These are phyloP conservation scores for Marasmarcha lunaedactyla DNA, from an alignment of 2,888 invertebrate species.

Conservation along the genomic window DNA sequence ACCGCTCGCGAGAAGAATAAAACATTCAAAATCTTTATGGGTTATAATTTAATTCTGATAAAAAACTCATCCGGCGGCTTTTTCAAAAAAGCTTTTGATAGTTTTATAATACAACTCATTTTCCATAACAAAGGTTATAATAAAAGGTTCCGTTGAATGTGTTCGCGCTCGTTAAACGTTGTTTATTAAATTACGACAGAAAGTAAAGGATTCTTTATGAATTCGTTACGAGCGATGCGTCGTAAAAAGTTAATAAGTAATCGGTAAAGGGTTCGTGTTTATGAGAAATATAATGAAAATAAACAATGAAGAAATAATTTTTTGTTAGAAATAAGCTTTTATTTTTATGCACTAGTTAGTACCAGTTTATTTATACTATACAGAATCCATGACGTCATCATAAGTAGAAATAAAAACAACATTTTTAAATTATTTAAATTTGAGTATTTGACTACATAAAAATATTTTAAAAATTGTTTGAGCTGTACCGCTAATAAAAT, in stretches of 20 bases:
- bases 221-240: slow-evolving; percentile 15
- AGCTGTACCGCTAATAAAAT: too few species aligned
- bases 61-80: slow-evolving; percentile 51
- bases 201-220: slow-evolving; percentile 29
- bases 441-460: too few species aligned
- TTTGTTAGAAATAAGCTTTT: too few species aligned
- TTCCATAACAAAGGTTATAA: slow-evolving; percentile 56
- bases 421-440: too few species aligned
- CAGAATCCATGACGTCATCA: too few species aligned
- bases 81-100: slow-evolving; percentile 40
- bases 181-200: slow-evolving; percentile 48
- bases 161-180: slow-evolving; percentile 38
- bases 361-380: too few species aligned
- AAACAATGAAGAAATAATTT: too few species aligned
- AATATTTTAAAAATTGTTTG: too few species aligned
- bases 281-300: too few species aligned
- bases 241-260: background rate
- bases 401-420: too few species aligned
- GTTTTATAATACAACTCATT: slow-evolving; percentile 48
- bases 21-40: slow-evolving; percentile 61
- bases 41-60: slow-evolving; percentile 64
- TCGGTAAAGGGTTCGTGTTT: background rate
- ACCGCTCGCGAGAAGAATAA: slow-evolving; percentile 46
- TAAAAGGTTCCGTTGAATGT: slow-evolving; percentile 30
- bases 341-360: too few species aligned